Evolutionary conservation across 2,888 invertebrate species (phyloP), one percentile per base, ranked within the genome.

Genomic region (Prionchulus punctatus): DNA sequence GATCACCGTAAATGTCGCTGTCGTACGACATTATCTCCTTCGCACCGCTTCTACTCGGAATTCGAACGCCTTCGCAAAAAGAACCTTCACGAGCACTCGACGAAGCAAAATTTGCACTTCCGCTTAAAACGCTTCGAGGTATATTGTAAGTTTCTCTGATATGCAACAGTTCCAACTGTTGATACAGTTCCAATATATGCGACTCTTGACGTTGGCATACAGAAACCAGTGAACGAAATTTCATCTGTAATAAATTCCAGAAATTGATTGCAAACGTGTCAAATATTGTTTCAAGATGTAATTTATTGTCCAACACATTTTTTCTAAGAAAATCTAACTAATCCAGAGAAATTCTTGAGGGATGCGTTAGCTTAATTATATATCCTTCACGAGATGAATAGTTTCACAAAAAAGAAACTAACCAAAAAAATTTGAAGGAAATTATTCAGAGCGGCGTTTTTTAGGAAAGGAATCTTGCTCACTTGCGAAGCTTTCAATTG

Each of bases 201-300:
- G n/a, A 30, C 21, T 52, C 52, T 30, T 30, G 52, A 2, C 52
- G 52, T 30, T 52, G 52, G 26, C 52, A 52, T 2, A 31, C 52
- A 4, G 52, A 12, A n/a, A n/a, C 4, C 52, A 52, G n/a, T 30
- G 52, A 30, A 4, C n/a, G 12, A 31, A 23, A 52, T 30, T 52
- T 52, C 30, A 52, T 52, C 23, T 45, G 47, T 18, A 36, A 36
- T 36, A n/a, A n/a, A n/a, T n/a, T n/a, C n/a, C n/a, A n/a, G n/a
- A n/a, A n/a, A n/a, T n/a, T n/a, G n/a, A n/a, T n/a, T n/a, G n/a
- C n/a, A n/a, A n/a, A n/a, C n/a, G n/a, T n/a, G n/a, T n/a, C n/a
- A n/a, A n/a, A n/a, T n/a, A n/a, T n/a, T n/a, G n/a, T n/a, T n/a
- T n/a, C n/a, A n/a, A n/a, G n/a, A n/a, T n/a, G n/a, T n/a, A n/a